A percentile compares a stretch with the other conserved stretches of the same genome.
These are phyloP conservation scores for Montipora cactus DNA, from an alignment of 64 coral and sea anemone genomes.

Conservation along the genomic window DNA sequence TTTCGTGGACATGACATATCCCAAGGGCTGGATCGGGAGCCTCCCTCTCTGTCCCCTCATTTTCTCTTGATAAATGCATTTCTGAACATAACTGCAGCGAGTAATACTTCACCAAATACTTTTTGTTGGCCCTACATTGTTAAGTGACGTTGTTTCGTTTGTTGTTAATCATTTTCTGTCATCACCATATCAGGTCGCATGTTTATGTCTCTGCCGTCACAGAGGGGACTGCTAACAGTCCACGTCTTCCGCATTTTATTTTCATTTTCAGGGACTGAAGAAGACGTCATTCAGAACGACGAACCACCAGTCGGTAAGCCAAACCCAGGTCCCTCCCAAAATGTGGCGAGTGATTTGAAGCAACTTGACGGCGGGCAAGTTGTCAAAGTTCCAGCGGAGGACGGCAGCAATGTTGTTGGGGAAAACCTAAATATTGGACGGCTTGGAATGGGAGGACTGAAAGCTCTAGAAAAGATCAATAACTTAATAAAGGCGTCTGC, in stretches of 20 bases:
- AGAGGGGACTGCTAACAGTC: too few species aligned
- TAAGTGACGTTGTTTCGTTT: too few species aligned
- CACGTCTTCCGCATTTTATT: neutral
- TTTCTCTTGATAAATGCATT: too few species aligned
- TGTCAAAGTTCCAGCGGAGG: slow-evolving; percentile 29
- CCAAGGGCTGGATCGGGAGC: too few species aligned
- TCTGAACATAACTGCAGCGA: too few species aligned
- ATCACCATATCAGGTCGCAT: too few species aligned
- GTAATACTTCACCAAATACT: too few species aligned
- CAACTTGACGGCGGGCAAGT: slow-evolving; percentile 61
- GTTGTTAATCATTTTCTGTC: too few species aligned
- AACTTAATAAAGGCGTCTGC: slow-evolving; percentile 93
- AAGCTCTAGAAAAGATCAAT: slow-evolving; percentile 97
- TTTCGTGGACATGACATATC: too few species aligned
- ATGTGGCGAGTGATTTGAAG: slow-evolving; percentile 58
- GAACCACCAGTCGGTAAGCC: neutral
- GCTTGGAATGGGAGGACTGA: slow-evolving; percentile 93
- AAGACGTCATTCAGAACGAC: slow-evolving; percentile 37
- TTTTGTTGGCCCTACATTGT: too few species aligned
- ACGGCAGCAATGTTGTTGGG: slow-evolving; percentile 31
- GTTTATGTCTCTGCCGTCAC: too few species aligned
- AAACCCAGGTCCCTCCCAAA: slow-evolving; percentile 20
- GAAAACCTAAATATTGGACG: slow-evolving; percentile 89
- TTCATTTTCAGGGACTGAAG: slow-evolving; percentile 43
- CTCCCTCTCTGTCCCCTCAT: too few species aligned